Base-by-base conservation (phyloP, 2,113 vertebrate genomes). In the Epinephelus fuscoguttatus region DNA sequence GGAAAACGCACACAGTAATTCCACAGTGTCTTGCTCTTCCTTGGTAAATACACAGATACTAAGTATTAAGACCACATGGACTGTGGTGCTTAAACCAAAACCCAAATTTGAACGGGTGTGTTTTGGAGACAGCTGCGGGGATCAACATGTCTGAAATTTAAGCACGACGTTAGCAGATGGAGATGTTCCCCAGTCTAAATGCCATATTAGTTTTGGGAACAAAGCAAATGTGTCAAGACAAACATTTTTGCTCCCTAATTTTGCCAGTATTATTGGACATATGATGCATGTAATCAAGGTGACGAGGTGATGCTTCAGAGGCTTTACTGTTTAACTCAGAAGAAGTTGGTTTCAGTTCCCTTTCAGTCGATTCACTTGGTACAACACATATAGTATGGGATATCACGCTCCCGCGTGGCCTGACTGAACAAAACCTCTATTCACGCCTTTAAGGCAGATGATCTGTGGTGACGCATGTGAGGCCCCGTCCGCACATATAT, bases 161-260 rank as follows among this genome's bases (percentile, higher is more conserved):
- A 23, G 42, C 76, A 52, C 30, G 6, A 72, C 73, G 10, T 68
- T 59, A 71, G 69, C 84, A 87, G 72, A 85, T 85, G 71, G 79
- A 72, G 23, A 23, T 84, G 17, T 57, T 33, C 45, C 7, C 30
- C 47, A 21, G 37, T 78, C 42, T 78, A 60, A 81, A 88, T 75
- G 69, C 18, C 55, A 27, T 45, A 64, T 78, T 70, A 42, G 19
- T 57, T 8, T 75, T 80, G 47, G 47, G 68, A 72, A 61, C 37
- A 66, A 55, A 75, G 15, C 33, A 47, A 77, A 47, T 53, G 25
- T 70, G 66, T 70, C 27, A 47, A 42, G 23, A 62, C 42, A 63
- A 76, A 68, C 18, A 42, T 27, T 67, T 45, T 17, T 47, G 25
- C 52, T 27, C 30, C 59, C 6, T 25, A 7, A 9, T 25, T 49